phyloP scores from a whole-genome alignment of 2,113 vertebrate species.

The Corythaixoides concolor region DNA sequence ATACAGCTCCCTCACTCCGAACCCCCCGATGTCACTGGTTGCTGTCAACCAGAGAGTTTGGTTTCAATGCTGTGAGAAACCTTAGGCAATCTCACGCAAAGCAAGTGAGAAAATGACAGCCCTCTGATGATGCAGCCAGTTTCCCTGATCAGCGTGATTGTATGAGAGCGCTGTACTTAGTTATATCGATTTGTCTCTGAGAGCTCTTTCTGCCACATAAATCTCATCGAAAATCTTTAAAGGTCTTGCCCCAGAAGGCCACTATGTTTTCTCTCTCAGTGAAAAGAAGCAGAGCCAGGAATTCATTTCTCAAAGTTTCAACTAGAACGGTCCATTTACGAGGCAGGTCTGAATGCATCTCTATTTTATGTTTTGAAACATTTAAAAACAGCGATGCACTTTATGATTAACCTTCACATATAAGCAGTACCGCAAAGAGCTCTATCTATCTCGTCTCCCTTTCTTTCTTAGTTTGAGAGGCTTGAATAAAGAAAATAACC shows the following conservation, averaged over 20 bases:
- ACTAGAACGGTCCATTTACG: conserved; percentile 36
- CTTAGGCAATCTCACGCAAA: conserved; percentile 18
- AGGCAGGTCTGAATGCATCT: conserved; percentile 44
- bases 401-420: conserved; percentile 52
- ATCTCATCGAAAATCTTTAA: conserved; percentile 75
- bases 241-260: conserved; percentile 69
- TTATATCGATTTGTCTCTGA: conserved; percentile 78
- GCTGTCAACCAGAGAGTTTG: conserved; percentile 27
- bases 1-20: background rate
- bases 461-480: conserved; percentile 2
- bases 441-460: conserved; percentile 34
- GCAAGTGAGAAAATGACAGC: conserved; percentile 68
- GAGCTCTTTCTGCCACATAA: conserved; percentile 73
- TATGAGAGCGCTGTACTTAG: conserved; percentile 65
- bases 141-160: conserved; percentile 70
- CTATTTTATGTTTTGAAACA: conserved; percentile 50
- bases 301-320: conserved; percentile 62
- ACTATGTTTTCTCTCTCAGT: conserved; percentile 48
- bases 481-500: conserved; percentile 48
- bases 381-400: conserved; percentile 56
- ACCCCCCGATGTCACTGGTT: background rate
- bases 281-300: conserved; percentile 53
- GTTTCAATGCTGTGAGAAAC: conserved; percentile 56
- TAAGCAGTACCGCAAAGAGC: conserved; percentile 16
- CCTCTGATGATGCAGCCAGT: conserved; percentile 37